These are phyloP conservation scores for Taenioides sp. DNA, from an alignment of 2,797 vertebrate species.

Conservation along the genomic window DNA sequence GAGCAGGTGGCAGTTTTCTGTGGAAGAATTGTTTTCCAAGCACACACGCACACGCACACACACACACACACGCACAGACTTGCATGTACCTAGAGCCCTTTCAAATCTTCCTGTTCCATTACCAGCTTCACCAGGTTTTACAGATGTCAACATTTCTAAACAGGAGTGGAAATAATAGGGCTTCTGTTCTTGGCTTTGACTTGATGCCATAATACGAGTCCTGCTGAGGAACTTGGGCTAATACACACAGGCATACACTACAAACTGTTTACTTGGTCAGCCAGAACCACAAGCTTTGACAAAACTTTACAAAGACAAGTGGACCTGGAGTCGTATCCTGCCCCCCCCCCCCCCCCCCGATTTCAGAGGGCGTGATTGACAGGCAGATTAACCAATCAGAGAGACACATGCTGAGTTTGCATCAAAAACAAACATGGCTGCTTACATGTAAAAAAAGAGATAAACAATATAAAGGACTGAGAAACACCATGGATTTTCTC, in stretches of 20 bases:
- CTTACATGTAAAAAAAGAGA: too few relatives aligned
- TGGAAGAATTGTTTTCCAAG: conserved; percentile 26
- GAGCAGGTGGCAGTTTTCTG: conserved; percentile 44
- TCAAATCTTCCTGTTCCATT: conserved; percentile 63
- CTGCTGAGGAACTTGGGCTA: conserved; percentile 34
- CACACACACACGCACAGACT: conserved; percentile 7
- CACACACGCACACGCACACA: background rate
- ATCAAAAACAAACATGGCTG: too few relatives aligned
- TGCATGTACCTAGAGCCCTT: conserved; percentile 30
- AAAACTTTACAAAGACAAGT: too few relatives aligned
- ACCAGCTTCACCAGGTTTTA: conserved; percentile 50
- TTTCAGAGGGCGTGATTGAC: too few relatives aligned
- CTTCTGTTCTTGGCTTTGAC: conserved; percentile 59
- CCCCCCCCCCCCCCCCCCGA: too few relatives aligned
- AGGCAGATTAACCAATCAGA: too few relatives aligned
- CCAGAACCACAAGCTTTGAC: background rate
- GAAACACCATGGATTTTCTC: too few relatives aligned
- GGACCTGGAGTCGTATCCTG: too few relatives aligned
- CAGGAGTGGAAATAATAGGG: conserved; percentile 49
- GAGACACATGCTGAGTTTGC: too few relatives aligned
- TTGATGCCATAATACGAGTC: conserved; percentile 60
- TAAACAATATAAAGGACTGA: too few relatives aligned
- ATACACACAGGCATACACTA: background rate
- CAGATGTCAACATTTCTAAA: conserved; percentile 57
- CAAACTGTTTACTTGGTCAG: background rate